These are phyloP conservation scores for Enteromius anoplus DNA, from an alignment of 2,797 vertebrate genomes.

Conservation along the genomic window DNA sequence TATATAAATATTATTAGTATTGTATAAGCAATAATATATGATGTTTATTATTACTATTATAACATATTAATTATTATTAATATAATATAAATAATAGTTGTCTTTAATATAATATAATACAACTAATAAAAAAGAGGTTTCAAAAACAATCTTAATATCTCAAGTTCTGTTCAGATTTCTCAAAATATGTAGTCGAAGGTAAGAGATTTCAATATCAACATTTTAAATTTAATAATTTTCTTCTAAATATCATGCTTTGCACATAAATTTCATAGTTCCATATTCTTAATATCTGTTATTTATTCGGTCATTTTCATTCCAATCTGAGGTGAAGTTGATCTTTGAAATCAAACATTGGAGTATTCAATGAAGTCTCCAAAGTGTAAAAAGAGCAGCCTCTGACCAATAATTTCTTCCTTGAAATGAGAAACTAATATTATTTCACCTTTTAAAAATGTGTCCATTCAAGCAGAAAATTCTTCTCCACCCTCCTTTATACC, in stretches of 20 bases:
- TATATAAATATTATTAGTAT: neutral
- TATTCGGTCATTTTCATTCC: neutral
- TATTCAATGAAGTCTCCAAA: neutral
- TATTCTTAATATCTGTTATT: neutral
- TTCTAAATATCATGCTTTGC: neutral
- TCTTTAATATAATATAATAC: too few species aligned
- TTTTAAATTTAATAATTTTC: neutral
- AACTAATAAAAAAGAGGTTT: neutral
- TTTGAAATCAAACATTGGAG: neutral
- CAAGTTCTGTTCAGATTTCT: neutral
- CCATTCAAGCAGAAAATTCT: conserved; percentile 2
- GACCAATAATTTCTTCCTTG: neutral
- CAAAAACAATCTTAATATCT: neutral
- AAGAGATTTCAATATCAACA: neutral
- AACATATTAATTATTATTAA: neutral
- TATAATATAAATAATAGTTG: too few species aligned
- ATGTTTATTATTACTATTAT: neutral
- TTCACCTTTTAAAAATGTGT: neutral
- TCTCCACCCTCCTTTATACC: too few species aligned
- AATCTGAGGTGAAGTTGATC: neutral
- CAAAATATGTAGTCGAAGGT: neutral
- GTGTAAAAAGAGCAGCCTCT: neutral
- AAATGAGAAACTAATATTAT: neutral
- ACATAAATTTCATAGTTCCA: neutral
- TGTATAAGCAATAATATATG: neutral